A percentile compares a stretch with the other conserved stretches of the same genome.
These are phyloP conservation scores for Bos javanicus DNA, from an alignment of 2,113 vertebrate genomes.

Conservation along the genomic window DNA sequence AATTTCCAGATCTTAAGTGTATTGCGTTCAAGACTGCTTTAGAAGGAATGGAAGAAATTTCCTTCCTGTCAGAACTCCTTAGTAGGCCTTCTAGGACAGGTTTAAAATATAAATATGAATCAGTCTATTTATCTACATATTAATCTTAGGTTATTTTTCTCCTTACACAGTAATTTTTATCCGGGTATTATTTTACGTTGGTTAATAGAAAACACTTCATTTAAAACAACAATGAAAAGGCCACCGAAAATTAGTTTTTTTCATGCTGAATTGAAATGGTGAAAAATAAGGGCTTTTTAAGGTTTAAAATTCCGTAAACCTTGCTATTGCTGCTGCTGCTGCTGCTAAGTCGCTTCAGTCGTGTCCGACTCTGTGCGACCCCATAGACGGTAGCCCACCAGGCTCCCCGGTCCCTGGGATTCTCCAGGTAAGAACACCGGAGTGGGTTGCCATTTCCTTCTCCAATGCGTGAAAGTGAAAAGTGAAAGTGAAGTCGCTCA, in stretches of 20 bases:
- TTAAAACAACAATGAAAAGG: constrained; percentile 2
- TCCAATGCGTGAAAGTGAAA: no score
- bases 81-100: background rate
- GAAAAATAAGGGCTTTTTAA: background rate
- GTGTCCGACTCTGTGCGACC: no score
- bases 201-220: background rate
- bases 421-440: no score
- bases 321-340: background rate
- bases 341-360: no score
- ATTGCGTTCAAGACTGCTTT: background rate
- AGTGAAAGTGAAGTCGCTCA: no score
- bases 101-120: constrained; percentile 2
- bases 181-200: background rate
- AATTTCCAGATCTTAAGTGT: background rate
- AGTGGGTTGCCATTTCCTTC: no score
- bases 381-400: no score
- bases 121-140: background rate
- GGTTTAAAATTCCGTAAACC: background rate
- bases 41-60: background rate
- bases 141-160: background rate
- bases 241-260: background rate
- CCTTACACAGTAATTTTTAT: background rate
- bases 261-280: background rate
- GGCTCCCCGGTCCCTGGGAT: no score
- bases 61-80: background rate